Base-by-base conservation (phyloP, 1,140 invertebrate species). In the Danaus plexippus region DNA sequence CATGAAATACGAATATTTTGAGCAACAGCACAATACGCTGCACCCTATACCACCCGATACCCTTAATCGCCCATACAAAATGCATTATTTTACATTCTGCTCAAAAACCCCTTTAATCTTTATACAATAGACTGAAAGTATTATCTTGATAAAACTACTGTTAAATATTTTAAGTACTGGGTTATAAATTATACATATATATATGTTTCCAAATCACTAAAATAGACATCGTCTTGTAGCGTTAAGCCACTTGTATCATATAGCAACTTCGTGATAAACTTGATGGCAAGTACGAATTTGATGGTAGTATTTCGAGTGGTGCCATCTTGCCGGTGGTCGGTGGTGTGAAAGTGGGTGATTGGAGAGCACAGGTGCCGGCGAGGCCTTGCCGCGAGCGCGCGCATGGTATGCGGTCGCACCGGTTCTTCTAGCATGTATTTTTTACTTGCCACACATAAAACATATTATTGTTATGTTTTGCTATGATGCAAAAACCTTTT, bases 391-490 rank as follows among this genome's bases (percentile, higher is more conserved):
- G 74, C 67, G 66, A 81, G 78, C 77, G 77, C 78, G 75, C 80
- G 72, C 69, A 61, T 66, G 83, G 83, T 77, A 86, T 86, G 83
- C 75, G 77, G 83, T 84, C 78, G 64, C 80, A 86, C 83, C 83
- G 83, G 83, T 86, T 86, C 73, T 78, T 80, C 80, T 84, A 85
- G 75, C 80, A 80, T 77, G 79, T 73, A 78, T 85, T 85, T 84
- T 85, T 85, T 85, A 80, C 72, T 77, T 66, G 59, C 73, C 75
- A 82, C 79, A 85, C 76, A 84, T 84, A 73, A 83, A 80, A 77
- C 65, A 81, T 75, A 81, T 84, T 85, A 77, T 82, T 85, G 70
- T 76, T 77, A 76, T 80, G 74, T 84, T 84, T 82, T 84, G 75
- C 74, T 85, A 73, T 75, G 67, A 77, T 75, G 78, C 78, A 81